A percentile compares a stretch with the other conserved stretches of the same genome.
phyloP scores from a whole-genome alignment of 1,140 invertebrate genomes.

The Hycleus cichorii region DNA sequence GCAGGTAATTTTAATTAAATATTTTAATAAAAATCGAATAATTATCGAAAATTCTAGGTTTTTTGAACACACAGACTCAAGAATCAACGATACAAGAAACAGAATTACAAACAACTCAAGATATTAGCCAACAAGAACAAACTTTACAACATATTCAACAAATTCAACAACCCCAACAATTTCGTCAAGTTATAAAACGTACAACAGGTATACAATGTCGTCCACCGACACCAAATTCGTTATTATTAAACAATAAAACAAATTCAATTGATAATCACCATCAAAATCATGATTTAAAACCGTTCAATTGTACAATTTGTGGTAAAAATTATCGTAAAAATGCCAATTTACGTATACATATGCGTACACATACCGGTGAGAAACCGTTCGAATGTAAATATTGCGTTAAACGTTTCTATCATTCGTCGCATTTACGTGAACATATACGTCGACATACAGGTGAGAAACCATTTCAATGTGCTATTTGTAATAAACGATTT shows the following conservation, averaged over 20 bases:
- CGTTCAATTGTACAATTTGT: slow-evolving; percentile 31
- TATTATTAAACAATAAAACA: no score
- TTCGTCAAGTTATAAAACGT: slow-evolving; percentile 18
- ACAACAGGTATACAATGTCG: slow-evolving; percentile 28
- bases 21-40: background rate
- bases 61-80: slow-evolving; percentile 6
- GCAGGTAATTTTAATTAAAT: background rate
- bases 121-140: slow-evolving; percentile 3
- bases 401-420: slow-evolving; percentile 41
- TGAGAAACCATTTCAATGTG: slow-evolving; percentile 49
- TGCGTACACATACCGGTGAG: slow-evolving; percentile 39
- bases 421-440: slow-evolving; percentile 36
- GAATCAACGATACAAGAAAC: slow-evolving; percentile 6
- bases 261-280: background rate
- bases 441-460: slow-evolving; percentile 55
- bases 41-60: background rate
- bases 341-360: slow-evolving; percentile 39
- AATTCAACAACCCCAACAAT: slow-evolving; percentile 4
- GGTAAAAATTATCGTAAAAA: slow-evolving; percentile 35
- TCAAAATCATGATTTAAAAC: slow-evolving; percentile 14
- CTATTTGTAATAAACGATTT: slow-evolving; percentile 52
- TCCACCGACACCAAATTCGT: slow-evolving; percentile 14
- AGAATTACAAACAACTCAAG: background rate
- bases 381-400: slow-evolving; percentile 42
- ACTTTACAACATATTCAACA: background rate